Evolutionary conservation across 1,140 invertebrate genomes (phyloP), one percentile per base, ranked within the genome.

Genomic region (Apis dorsata): DNA sequence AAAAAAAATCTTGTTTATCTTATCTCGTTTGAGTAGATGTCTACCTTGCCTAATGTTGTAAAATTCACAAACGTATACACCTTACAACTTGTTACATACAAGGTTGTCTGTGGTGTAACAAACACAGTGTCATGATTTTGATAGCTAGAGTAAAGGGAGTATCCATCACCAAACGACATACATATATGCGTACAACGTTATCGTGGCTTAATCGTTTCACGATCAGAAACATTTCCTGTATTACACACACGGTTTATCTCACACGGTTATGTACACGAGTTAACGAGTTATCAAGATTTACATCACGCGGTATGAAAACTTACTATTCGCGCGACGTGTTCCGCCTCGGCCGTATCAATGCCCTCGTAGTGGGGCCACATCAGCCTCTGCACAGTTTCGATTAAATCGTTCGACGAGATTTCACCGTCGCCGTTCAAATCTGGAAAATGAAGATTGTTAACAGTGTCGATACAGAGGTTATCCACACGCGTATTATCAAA

Each of bases 371-470:
- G 49, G 8, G 79, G 77, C 1, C 88, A 89, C 10, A 94, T 94
- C 65, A 96, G 83, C 53, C 94, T 92, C 77, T 95, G 94, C 5
- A 96, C 87, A n/a, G 94, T 93, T 53, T 94, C 91, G 71, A 91
- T 92, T 55, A 96, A 92, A 90, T 96, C 95, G 28, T 93, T 86
- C 44, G 93, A 87, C 15, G 94, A 94, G 72, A 96, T 94, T 89
- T 94, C 93, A 86, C 94, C 94, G 89, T 96, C 95, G 76, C 94
- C 94, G 80, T 96, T 94, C 85, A 96, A 93, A 92, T 96, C 95
- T 95, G 86, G 77, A 93, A 44, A 93, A 91, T 81, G 77, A 89
- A 85, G 74, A 69, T 63, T 44, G 85, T 86, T 83, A 85, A 65
- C 65, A 19, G 59, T 60, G 53, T 44, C 28, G n/a, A 53, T 78